Evolutionary conservation across 1,140 invertebrate genomes (phyloP).

Genomic region (Drosophila mayri): DNA sequence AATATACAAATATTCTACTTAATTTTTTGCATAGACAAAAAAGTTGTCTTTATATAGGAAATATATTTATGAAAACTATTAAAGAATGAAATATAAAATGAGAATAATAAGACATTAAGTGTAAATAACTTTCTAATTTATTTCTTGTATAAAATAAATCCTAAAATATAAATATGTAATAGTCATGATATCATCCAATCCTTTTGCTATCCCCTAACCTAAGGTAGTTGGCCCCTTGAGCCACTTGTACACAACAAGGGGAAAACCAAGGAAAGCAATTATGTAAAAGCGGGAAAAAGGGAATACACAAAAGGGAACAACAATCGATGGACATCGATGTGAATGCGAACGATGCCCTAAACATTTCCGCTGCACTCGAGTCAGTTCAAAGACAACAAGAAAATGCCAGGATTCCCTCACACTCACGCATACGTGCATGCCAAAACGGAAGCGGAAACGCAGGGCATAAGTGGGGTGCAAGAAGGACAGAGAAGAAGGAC

Average conservation of each 20-base stretch:
- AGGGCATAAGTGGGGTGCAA: constrained; percentile 36
- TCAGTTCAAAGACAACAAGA: constrained; percentile 40
- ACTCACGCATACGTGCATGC: constrained; percentile 4
- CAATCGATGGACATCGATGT: constrained; percentile 41
- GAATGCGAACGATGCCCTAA: constrained; percentile 49
- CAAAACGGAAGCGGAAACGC: constrained; percentile 45
- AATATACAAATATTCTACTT: not conserved
- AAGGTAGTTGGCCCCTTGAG: constrained; percentile 23
- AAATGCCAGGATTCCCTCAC: constrained; percentile 13
- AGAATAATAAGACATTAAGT: not conserved
- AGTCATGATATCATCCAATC: too few species aligned
- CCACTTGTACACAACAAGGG: constrained; percentile 24
- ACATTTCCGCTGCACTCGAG: constrained; percentile 52
- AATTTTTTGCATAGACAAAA: too few species aligned
- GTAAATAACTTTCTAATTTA: not conserved
- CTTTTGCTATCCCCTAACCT: not conserved
- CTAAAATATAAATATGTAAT: not conserved
- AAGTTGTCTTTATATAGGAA: too few species aligned
- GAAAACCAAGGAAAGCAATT: constrained; percentile 38
- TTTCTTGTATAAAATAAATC: not conserved
- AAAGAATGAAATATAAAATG: not conserved
- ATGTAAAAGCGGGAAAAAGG: constrained; percentile 1
- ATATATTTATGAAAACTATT: not conserved
- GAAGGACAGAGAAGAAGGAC: constrained; percentile 26
- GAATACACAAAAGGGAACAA: constrained; percentile 26